phyloP scores from a whole-genome alignment of 2,797 vertebrate species.

The Amazona ochrocephala region DNA sequence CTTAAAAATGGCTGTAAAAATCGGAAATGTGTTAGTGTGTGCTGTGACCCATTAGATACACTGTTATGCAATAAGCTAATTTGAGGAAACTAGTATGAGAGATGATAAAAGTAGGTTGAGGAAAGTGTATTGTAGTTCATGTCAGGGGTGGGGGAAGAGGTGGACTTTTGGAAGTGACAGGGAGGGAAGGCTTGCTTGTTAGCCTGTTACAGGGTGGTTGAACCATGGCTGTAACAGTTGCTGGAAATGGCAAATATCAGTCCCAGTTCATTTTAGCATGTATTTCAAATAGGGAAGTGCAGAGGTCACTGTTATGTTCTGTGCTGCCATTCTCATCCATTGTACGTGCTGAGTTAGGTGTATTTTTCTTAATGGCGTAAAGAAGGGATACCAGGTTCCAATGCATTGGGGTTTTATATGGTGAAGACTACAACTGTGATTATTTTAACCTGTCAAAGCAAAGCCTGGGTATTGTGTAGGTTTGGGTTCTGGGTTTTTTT shows the following conservation, averaged over 20 bases:
- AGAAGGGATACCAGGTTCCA: neutral
- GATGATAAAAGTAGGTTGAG: neutral
- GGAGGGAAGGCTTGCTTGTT: neutral
- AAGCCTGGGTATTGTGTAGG: neutral
- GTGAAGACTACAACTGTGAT: neutral
- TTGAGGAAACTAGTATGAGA: neutral
- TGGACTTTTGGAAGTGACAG: accelerated
- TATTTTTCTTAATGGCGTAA: neutral
- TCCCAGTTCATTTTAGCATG: neutral
- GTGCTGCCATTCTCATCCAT: neutral
- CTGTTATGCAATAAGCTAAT: neutral
- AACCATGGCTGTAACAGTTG: neutral
- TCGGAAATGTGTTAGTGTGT: neutral
- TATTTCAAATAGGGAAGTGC: neutral
- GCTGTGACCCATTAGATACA: neutral
- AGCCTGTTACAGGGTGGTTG: neutral
- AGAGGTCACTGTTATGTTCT: neutral
- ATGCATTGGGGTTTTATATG: neutral
- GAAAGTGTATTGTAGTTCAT: neutral
- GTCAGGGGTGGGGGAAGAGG: neutral
- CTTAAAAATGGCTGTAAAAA: neutral
- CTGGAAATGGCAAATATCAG: neutral
- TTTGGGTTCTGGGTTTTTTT: neutral
- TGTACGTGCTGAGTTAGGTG: accelerated
- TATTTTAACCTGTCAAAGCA: neutral